phyloP scores from a whole-genome alignment of 1,140 invertebrate species.

The Drosophila athabasca region DNA sequence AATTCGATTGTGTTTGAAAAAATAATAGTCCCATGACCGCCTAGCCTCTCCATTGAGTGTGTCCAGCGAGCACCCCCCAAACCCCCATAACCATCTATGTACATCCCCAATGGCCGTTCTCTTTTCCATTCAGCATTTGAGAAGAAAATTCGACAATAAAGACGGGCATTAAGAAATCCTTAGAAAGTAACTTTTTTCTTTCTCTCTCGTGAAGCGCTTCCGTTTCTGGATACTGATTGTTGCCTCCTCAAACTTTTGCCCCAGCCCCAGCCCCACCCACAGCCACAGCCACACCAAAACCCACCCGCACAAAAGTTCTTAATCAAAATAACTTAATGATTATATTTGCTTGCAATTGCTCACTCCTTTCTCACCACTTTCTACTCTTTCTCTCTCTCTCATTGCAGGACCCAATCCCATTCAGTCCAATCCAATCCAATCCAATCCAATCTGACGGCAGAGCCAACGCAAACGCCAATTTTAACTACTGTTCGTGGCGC shows the following conservation, averaged over 20 bases:
- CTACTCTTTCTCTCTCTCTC: constrained; percentile 9
- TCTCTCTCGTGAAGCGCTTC: constrained; percentile 7
- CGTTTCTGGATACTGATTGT: constrained; percentile 2
- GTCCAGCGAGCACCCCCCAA: too few relatives aligned
- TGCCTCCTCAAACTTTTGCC: too few relatives aligned
- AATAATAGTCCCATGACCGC: too few relatives aligned
- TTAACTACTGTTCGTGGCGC: constrained; percentile 69
- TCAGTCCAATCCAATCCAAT: constrained; percentile 28
- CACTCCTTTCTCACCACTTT: constrained; percentile 34
- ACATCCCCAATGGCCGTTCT: constrained; percentile 22
- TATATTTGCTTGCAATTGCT: constrained; percentile 69
- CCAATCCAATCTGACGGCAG: constrained; percentile 26
- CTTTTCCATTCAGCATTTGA: constrained; percentile 13
- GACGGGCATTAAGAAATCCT: constrained; percentile 19
- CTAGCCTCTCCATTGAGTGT: too few relatives aligned
- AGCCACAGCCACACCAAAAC: too few relatives aligned
- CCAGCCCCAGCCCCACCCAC: not conserved
- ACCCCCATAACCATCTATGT: too few relatives aligned
- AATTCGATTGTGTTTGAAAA: constrained; percentile 25
- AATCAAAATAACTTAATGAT: constrained; percentile 82
- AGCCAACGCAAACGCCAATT: constrained; percentile 53
- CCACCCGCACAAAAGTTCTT: constrained; percentile 66
- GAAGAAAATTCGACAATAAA: constrained; percentile 45
- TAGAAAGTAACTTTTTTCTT: constrained; percentile 34
- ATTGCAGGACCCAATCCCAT: constrained; percentile 42